phyloP scores from a whole-genome alignment of 2,888 invertebrate species.

The Euproctis similis region DNA sequence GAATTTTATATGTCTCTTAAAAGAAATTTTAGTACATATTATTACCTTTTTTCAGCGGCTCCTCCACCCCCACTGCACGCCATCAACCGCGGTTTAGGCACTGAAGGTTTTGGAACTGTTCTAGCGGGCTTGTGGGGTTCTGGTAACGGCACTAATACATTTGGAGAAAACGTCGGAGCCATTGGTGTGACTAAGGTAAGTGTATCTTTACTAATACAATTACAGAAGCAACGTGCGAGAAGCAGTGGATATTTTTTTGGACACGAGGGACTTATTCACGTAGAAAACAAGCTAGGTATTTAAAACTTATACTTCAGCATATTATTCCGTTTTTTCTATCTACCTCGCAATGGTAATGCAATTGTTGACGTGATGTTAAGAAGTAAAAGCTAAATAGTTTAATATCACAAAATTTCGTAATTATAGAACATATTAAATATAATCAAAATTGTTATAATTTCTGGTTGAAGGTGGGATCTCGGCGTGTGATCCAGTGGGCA shows the following conservation, averaged over 20 bases:
- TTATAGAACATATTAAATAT: background rate
- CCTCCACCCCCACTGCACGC: conserved; percentile 90
- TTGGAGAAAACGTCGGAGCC: conserved; percentile 92
- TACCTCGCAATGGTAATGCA: too few species aligned
- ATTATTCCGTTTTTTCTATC: too few species aligned
- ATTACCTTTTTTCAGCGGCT: conserved; percentile 69
- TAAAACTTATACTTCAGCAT: too few species aligned
- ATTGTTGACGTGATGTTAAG: too few species aligned
- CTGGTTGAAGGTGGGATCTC: conserved; percentile 79
- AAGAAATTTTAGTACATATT: background rate
- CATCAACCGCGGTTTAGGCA: conserved; percentile 89
- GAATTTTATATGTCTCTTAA: background rate
- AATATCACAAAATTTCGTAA: too few species aligned
- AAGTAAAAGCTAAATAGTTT: too few species aligned
- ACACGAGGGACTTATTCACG: too few species aligned
- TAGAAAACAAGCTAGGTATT: too few species aligned
- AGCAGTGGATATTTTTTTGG: too few species aligned
- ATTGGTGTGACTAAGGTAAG: conserved; percentile 88
- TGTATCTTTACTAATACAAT: too few species aligned
- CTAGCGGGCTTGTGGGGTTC: conserved; percentile 90
- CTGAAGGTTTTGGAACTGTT: conserved; percentile 89
- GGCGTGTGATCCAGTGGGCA: conserved; percentile 86
- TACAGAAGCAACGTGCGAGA: too few species aligned
- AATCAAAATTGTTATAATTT: background rate
- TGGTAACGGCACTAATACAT: conserved; percentile 91